Evolutionary conservation across 2,888 invertebrate species (phyloP).

Genomic region (Ormyrus rosae): DNA sequence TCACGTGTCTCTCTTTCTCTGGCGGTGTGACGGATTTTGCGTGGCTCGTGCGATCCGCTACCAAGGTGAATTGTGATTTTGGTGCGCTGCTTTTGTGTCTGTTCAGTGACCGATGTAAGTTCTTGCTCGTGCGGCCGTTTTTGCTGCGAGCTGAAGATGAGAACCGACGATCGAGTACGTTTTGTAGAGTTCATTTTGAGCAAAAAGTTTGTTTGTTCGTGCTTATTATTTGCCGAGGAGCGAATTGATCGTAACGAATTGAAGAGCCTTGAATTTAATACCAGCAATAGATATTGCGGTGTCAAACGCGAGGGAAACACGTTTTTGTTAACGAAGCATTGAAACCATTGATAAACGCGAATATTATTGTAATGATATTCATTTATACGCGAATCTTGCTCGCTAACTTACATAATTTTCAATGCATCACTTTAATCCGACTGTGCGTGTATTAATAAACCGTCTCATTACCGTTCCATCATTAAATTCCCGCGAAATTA

Average conservation of each 20-base stretch:
- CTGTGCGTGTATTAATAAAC: too few species aligned
- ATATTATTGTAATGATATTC: not conserved
- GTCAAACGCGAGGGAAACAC: not conserved
- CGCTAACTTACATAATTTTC: too few species aligned
- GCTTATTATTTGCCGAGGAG: not conserved
- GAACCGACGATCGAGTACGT: not conserved
- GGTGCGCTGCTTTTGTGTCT: too few species aligned
- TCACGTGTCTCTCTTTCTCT: conserved; percentile 57
- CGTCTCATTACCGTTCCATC: too few species aligned
- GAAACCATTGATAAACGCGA: not conserved
- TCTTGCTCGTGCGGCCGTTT: not conserved
- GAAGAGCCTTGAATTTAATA: conserved; percentile 19
- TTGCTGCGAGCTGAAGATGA: not conserved
- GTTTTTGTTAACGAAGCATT: not conserved
- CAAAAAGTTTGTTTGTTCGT: not conserved
- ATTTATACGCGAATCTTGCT: too few species aligned
- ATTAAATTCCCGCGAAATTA: too few species aligned
- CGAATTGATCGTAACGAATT: not conserved
- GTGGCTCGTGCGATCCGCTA: too few species aligned
- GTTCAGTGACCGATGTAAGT: conserved; percentile 40
- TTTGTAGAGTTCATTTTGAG: not conserved
- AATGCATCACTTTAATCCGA: too few species aligned
- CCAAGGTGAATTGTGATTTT: too few species aligned
- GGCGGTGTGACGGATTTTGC: too few species aligned
- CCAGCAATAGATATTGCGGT: not conserved